phyloP scores from a whole-genome alignment of 2,113 vertebrate species.

The Dasypus novemcinctus region DNA sequence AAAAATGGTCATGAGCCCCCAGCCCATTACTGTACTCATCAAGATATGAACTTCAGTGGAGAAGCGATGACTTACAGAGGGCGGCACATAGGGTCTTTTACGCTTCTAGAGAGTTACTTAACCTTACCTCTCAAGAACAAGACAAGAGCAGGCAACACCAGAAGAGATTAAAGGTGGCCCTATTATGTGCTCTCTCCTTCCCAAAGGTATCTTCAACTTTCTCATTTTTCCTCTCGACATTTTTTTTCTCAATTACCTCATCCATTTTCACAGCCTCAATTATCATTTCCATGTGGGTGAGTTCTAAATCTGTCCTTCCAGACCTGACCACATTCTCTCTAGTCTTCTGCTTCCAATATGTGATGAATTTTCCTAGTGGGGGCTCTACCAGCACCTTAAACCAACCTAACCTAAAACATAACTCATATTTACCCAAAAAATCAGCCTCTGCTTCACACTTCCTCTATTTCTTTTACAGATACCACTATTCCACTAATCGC shows the following conservation, averaged over 20 bases:
- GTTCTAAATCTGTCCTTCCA: not conserved
- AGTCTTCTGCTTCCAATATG: not conserved
- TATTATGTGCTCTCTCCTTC: not conserved
- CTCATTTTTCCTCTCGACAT: not conserved
- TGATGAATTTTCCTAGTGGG: not conserved
- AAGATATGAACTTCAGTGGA: constrained; percentile 7
- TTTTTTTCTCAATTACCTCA: not conserved
- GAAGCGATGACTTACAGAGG: not conserved
- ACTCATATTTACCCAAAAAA: not conserved
- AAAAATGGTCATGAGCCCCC: constrained; percentile 20
- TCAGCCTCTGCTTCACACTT: not conserved
- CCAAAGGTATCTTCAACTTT: not conserved
- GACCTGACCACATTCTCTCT: not conserved
- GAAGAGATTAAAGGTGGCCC: not conserved
- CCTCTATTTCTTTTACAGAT: not conserved
- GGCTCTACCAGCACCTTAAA: not conserved
- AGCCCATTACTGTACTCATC: not conserved
- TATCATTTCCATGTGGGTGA: not conserved
- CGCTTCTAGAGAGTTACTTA: constrained; percentile 9
- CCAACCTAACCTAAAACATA: not conserved
- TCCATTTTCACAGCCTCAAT: not conserved
- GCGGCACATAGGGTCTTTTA: not conserved
- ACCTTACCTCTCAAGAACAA: not conserved
- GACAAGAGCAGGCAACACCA: not conserved
- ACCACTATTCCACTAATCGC: not conserved